Evolutionary conservation across 2,113 vertebrate species (phyloP).

Genomic region (Mormoops blainvillei): DNA sequence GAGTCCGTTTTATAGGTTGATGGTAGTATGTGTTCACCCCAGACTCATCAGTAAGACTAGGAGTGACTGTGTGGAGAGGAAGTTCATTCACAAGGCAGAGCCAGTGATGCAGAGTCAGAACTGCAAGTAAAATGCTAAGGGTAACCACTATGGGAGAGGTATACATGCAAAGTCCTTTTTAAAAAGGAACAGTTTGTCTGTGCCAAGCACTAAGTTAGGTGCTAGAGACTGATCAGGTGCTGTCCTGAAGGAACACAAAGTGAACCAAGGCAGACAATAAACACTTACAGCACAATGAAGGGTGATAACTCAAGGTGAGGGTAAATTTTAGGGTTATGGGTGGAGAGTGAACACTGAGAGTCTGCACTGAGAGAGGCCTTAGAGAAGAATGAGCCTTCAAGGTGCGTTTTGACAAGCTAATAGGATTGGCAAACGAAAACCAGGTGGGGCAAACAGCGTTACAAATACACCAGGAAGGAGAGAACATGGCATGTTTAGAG

Average conservation of each 20-base stretch:
- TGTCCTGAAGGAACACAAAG: background rate
- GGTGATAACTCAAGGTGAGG: background rate
- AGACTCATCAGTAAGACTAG: background rate
- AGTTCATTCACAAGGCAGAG: background rate
- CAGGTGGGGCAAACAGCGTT: background rate
- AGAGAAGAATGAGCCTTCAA: background rate
- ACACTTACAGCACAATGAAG: background rate
- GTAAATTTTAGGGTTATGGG: background rate
- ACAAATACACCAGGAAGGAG: background rate
- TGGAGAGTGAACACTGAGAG: background rate
- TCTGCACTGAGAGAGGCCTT: background rate
- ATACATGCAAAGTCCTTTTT: background rate
- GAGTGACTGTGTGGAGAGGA: background rate
- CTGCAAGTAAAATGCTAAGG: background rate
- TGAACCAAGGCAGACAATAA: background rate
- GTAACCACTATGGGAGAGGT: background rate
- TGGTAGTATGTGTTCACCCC: background rate
- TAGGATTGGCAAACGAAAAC: background rate
- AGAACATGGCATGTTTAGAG: background rate
- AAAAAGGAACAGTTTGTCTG: background rate
- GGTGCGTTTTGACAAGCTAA: background rate
- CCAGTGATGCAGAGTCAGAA: background rate
- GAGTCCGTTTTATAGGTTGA: background rate
- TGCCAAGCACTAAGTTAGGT: background rate
- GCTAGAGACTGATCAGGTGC: background rate